Conservation (phyloP, 2,888 invertebrate species). For the Andrena chrysosceles region DNA sequence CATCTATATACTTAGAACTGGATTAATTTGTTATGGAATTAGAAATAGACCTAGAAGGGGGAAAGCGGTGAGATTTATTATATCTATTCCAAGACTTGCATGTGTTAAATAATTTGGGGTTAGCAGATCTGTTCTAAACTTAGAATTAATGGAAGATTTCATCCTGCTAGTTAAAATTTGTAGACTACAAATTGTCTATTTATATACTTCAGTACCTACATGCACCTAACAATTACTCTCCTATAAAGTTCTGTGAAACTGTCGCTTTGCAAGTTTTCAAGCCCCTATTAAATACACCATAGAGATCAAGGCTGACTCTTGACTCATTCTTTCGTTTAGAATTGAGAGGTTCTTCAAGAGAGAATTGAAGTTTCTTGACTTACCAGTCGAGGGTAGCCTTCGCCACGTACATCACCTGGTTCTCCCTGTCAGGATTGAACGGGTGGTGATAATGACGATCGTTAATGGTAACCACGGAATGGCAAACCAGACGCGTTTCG, state of each 20-base stretch:
- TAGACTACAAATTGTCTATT: background rate
- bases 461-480: conserved; percentile 72
- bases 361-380: conserved; percentile 59
- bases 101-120: no score
- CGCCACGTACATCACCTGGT: conserved; percentile 77
- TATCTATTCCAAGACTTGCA: background rate
- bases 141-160: background rate
- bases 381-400: conserved; percentile 81
- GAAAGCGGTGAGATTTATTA: background rate
- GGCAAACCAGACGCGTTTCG: conserved; percentile 79
- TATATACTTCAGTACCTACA: background rate
- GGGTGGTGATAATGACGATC: conserved; percentile 62
- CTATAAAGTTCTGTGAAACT: background rate
- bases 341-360: background rate
- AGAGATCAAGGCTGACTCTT: background rate
- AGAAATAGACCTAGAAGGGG: background rate
- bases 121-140: background rate
- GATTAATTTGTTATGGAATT: background rate
- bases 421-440: conserved; percentile 63
- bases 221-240: background rate
- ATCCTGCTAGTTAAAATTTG: background rate
- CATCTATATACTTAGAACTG: background rate
- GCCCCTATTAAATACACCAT: background rate
- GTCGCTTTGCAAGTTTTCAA: background rate
- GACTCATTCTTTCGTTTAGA: background rate